Evolutionary conservation across 2,113 vertebrate species (phyloP), one percentile per base, ranked within the genome.

Genomic region (Lagenorhynchus albirostris): DNA sequence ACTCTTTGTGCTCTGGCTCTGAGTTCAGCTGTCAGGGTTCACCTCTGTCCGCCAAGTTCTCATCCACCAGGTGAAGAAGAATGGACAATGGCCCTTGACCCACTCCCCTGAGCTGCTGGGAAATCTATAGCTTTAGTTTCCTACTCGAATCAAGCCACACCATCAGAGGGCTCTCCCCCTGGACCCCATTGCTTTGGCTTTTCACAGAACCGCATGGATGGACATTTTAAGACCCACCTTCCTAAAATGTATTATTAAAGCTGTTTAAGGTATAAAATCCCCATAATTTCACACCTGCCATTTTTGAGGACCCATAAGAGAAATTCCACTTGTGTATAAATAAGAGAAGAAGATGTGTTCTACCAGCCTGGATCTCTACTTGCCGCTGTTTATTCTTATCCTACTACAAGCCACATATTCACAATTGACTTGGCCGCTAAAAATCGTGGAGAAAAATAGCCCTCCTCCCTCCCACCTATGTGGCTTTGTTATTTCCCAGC

Each of bases 221-320:
- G 53, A 33, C 1, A 2, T 53, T 44, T 63, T 12, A 23, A 47
- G 25, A 77, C 33, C 11, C 29, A 33, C 15, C 9, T 7, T 67
- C 33, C 26, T 21, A 25, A 71, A 41, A 36, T 10, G 20, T 29
- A 18, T 1, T 29, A 29, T 26, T 41, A 2, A 60, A 70, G 25
- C 20, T 44, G 26, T 53, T 68, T 53, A 55, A 38, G 13, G 11
- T 36, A 31, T 18, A 44, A 29, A 29, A 2, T 36, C n/a, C 31
- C 50, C 4, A 0, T 55, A 10, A 53, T 44, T 41, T 67, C 6
- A 31, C 5, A n/a, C 3, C 8, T 6, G 5, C 0, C 12, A 4
- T 7, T 33, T 90, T n/a, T 71, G 31, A 94, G 55, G 63, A 38
- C 2, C 14, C 55, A 7, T 2, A 10, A 26, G 53, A n/a, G 53